Evolutionary conservation across 1,140 invertebrate species (phyloP).

Genomic region (Zaprionus taronus): DNA sequence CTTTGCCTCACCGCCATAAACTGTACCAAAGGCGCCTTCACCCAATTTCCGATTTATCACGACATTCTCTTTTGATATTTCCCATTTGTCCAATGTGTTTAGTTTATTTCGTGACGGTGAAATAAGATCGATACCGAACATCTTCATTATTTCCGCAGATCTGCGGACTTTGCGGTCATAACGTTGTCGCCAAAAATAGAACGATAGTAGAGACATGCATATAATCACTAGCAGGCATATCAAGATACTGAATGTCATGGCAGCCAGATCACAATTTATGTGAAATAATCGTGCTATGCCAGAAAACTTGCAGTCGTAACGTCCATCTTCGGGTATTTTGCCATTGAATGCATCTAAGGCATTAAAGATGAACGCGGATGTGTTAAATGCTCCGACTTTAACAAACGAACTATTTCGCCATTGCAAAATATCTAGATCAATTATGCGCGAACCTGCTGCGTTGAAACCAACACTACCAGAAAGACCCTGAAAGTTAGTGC

Average conservation of each 20-base stretch:
- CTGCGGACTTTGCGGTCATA: conserved; percentile 90
- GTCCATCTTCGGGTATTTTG: conserved; percentile 89
- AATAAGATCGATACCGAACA: conserved; percentile 88
- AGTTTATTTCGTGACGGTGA: conserved; percentile 85
- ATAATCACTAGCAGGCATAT: conserved; percentile 85
- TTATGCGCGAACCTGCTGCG: conserved; percentile 88
- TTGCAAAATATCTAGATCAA: conserved; percentile 90
- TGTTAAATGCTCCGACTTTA: conserved; percentile 87
- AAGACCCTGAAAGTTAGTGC: conserved; percentile 90
- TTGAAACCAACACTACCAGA: conserved; percentile 91
- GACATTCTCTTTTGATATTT: conserved; percentile 92
- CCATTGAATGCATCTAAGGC: conserved; percentile 85
- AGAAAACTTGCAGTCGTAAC: conserved; percentile 88
- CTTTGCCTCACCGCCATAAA: conserved; percentile 93
- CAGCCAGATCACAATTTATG: conserved; percentile 89
- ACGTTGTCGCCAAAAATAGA: conserved; percentile 89
- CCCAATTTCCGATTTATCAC: conserved; percentile 96
- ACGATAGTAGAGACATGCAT: conserved; percentile 89
- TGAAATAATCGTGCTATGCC: conserved; percentile 88
- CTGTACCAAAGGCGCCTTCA: conserved; percentile 95
- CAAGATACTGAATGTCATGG: conserved; percentile 39
- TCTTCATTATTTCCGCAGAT: conserved; percentile 90
- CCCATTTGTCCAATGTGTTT: conserved; percentile 92
- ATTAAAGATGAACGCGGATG: conserved; percentile 85
- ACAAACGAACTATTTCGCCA: conserved; percentile 86